phyloP scores from a whole-genome alignment of 1,140 invertebrate genomes.

The Drosophila yakuba region DNA sequence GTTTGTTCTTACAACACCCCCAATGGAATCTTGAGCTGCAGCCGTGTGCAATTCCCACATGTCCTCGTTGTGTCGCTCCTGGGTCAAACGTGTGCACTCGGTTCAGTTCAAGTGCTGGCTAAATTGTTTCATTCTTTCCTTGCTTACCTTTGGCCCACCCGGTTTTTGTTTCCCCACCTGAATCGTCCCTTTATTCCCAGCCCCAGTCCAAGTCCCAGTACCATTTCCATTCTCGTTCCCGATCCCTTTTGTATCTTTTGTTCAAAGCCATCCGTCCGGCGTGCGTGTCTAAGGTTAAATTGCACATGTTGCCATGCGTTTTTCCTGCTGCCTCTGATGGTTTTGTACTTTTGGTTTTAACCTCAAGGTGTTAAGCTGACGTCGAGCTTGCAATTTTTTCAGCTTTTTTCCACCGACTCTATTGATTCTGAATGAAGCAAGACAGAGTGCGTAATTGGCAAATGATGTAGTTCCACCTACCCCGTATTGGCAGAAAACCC shows the following conservation, averaged over 20 bases:
- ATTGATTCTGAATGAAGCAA: slow-evolving; percentile 34
- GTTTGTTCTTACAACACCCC: slow-evolving; percentile 36
- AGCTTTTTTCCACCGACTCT: slow-evolving; percentile 16
- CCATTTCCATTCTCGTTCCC: slow-evolving; percentile 1
- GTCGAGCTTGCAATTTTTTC: slow-evolving; percentile 39
- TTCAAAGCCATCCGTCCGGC: slow-evolving; percentile 39
- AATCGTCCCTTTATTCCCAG: background rate
- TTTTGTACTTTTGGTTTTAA: slow-evolving; percentile 53
- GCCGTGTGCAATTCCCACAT: slow-evolving; percentile 64
- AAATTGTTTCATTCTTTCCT: slow-evolving; percentile 76
- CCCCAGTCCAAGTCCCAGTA: background rate
- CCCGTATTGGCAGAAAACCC: background rate
- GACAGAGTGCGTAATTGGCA: slow-evolving; percentile 44
- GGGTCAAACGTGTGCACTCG: slow-evolving; percentile 76
- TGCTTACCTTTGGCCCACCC: slow-evolving; percentile 58
- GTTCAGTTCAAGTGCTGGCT: slow-evolving; percentile 79
- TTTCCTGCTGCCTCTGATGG: slow-evolving; percentile 47
- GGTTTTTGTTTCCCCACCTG: slow-evolving; percentile 24
- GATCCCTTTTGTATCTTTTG: slow-evolving; percentile 50
- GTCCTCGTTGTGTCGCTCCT: slow-evolving; percentile 42
- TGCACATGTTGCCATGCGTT: slow-evolving; percentile 71
- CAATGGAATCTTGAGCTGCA: slow-evolving; percentile 63
- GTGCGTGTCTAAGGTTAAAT: slow-evolving; percentile 72
- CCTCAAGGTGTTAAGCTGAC: slow-evolving; percentile 68
- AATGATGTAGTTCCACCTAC: slow-evolving; percentile 37